These are phyloP conservation scores for Oscheius sp. DNA, from an alignment of 1,140 invertebrate species.

Conservation along the genomic window DNA sequence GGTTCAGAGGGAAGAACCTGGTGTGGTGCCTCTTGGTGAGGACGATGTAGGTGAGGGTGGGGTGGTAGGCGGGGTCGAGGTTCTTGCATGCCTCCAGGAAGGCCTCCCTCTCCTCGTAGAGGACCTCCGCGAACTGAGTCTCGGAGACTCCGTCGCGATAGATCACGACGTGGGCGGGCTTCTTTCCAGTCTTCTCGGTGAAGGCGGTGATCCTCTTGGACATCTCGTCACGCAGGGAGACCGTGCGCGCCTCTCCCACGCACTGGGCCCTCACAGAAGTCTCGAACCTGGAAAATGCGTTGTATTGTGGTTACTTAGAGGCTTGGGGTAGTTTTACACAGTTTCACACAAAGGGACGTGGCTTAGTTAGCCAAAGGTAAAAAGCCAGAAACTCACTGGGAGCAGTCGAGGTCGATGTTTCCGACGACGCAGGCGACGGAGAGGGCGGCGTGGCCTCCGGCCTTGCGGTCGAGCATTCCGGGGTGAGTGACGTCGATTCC, in stretches of 20 bases:
- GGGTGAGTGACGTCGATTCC: slow-evolving; percentile 23
- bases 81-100: background rate
- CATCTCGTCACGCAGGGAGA: background rate
- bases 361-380: background rate
- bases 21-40: slow-evolving; percentile 26
- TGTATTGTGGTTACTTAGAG: background rate
- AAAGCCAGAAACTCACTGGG: slow-evolving; percentile 19
- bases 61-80: background rate
- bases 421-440: slow-evolving; percentile 18
- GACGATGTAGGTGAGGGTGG: slow-evolving; percentile 28
- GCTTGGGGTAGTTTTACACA: background rate
- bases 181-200: background rate
- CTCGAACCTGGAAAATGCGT: background rate
- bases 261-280: background rate
- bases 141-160: slow-evolving; percentile 17
- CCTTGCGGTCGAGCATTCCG: background rate
- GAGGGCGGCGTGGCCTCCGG: background rate
- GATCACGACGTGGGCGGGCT: slow-evolving; percentile 19
- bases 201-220: background rate
- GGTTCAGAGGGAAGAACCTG: slow-evolving; percentile 8
- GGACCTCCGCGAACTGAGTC: slow-evolving; percentile 16
- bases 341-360: background rate
- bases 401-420: slow-evolving; percentile 9
- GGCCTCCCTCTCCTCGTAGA: slow-evolving; percentile 14
- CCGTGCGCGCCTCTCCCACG: background rate